phyloP scores from a whole-genome alignment of 2,113 vertebrate species.

The Rhinopomastus cyanomelas region DNA sequence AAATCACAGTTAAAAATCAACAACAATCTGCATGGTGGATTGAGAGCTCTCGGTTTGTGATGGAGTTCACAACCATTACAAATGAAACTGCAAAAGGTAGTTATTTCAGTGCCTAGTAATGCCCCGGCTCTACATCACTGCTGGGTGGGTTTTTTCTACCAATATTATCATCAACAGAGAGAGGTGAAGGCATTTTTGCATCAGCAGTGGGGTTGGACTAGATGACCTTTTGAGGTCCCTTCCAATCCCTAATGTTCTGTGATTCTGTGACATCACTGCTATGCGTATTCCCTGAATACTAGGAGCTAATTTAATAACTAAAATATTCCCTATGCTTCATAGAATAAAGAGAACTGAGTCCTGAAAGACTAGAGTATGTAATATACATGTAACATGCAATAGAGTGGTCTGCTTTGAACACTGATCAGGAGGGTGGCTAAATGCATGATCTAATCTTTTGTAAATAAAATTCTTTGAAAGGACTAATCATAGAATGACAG shows the following conservation, averaged over 20 bases:
- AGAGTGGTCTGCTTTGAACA: neutral
- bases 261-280: neutral
- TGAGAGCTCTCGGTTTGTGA: neutral
- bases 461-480: neutral
- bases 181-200: neutral
- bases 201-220: neutral
- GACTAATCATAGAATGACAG: neutral
- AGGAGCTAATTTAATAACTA: neutral
- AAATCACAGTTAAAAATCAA: neutral
- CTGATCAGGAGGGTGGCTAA: neutral
- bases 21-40: neutral
- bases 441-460: neutral
- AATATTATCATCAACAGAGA: neutral
- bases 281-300: neutral
- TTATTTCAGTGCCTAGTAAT: neutral
- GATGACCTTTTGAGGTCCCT: no score
- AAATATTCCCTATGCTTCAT: neutral
- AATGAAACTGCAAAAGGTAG: neutral
- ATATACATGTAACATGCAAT: neutral
- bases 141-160: neutral
- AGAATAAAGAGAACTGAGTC: neutral
- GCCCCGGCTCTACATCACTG: neutral
- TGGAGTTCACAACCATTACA: neutral
- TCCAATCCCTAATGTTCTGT: no score
- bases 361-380: neutral